These are phyloP conservation scores for Nycticebus coucang DNA, from an alignment of 2,113 vertebrate species.

Conservation along the genomic window DNA sequence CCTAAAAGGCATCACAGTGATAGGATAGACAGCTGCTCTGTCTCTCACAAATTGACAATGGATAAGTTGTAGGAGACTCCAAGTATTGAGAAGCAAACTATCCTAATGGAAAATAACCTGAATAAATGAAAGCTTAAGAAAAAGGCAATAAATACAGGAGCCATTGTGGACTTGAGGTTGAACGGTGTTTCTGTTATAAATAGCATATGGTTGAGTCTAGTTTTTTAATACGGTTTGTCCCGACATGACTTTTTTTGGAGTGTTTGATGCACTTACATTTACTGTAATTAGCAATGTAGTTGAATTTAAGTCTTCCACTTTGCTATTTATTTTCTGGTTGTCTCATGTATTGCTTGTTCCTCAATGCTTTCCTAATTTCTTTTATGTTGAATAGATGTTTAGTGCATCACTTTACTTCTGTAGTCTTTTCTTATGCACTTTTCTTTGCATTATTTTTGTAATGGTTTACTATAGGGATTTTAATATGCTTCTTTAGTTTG, in stretches of 20 bases:
- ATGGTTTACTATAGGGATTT: background rate
- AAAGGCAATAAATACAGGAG: background rate
- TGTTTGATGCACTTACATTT: constrained; percentile 22
- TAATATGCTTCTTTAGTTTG: background rate
- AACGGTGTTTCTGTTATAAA: background rate
- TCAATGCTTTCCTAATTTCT: background rate
- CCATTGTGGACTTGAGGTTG: background rate
- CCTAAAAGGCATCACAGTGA: background rate
- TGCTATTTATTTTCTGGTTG: background rate
- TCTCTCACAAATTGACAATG: background rate
- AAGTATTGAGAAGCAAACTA: constrained; percentile 18
- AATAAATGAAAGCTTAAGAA: background rate
- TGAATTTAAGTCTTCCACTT: background rate
- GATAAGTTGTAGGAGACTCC: background rate
- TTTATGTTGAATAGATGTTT: background rate
- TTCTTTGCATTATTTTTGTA: constrained; percentile 1
- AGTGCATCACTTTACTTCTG: background rate
- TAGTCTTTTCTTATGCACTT: background rate
- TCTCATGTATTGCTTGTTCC: background rate
- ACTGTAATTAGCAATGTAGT: background rate
- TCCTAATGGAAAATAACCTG: background rate
- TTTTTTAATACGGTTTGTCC: background rate
- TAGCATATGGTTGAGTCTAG: background rate
- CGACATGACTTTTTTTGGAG: background rate
- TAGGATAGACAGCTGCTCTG: background rate